Base-by-base conservation (phyloP, 2,797 vertebrate genomes). In the Geotrypetes seraphini region DNA sequence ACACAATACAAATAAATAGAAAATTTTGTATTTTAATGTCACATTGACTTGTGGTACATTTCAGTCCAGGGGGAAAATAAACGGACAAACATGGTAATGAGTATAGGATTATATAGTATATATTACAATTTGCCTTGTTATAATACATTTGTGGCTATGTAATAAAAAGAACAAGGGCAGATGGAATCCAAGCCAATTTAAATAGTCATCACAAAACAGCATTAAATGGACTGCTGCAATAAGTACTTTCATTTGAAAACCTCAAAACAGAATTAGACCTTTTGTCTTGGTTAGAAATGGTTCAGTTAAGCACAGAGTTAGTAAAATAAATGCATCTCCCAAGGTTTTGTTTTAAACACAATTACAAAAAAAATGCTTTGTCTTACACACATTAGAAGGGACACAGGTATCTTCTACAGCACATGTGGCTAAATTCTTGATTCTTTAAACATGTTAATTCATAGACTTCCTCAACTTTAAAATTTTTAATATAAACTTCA, bases 121-220 rank as follows among this genome's bases (percentile, higher is more conserved):
- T 90, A 91, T 92, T 94, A 96, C 89, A 96, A 78, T 90, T 87
- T 88, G 81, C 83, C 83, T 83, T 78, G 70, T 84, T 87, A 89
- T 87, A 88, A 88, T 92, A 92, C 87, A 94, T 78, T 83, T 84
- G 78, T 83, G 73, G 78, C 67, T 83, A 74, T 73, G 72, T 28
- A 78, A 80, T 76, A 83, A 87, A 73, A 90, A 88, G 89, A 83
- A 81, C 73, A 67, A 77, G 71, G 77, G 73, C 48, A 75, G 56
- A 78, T 61, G 74, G 79, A 84, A 75, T 81, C 79, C 60, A 68
- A 86, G 46, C 41, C 89, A 79, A 77, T 87, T 73, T 83, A 78
- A 85, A 52, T 78, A 86, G 77, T 18, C 63, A 69, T 86, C 87
- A 84, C 74, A 77, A 88, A 60, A 84, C 82, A 84, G 73, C 78